Conservation (phyloP, 1,140 invertebrate genomes). For the Heliconius hewitsoni region DNA sequence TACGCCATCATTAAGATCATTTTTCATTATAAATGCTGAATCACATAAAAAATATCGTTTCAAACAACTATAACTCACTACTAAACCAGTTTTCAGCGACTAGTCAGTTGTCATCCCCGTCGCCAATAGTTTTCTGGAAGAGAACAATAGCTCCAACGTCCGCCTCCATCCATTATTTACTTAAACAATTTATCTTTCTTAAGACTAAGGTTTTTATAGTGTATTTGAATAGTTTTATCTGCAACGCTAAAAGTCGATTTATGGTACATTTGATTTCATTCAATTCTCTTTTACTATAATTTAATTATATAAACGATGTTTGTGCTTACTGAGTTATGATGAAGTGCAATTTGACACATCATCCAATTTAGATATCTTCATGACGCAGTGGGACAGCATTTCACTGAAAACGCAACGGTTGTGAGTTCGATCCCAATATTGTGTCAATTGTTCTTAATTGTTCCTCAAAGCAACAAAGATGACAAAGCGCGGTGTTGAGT, state of each 20-base stretch:
- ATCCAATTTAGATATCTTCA: no score
- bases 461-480: no score
- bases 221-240: not conserved
- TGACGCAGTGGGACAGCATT: no score
- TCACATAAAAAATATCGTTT: not conserved
- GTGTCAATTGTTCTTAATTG: no score
- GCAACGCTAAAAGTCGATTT: not conserved
- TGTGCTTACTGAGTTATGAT: no score
- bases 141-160: not conserved
- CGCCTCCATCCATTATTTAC: conserved; percentile 10
- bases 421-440: no score
- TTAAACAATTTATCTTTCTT: conserved; percentile 13
- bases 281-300: no score
- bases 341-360: no score
- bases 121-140: conserved; percentile 9
- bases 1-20: not conserved
- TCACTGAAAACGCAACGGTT: no score
- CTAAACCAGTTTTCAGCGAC: conserved; percentile 12
- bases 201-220: conserved; percentile 3
- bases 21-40: not conserved
- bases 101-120: not conserved
- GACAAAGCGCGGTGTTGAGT: no score
- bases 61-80: not conserved
- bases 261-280: not conserved
- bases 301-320: no score